phyloP scores from a whole-genome alignment of 23 tunicate species.

The Halocynthia roretzi region DNA sequence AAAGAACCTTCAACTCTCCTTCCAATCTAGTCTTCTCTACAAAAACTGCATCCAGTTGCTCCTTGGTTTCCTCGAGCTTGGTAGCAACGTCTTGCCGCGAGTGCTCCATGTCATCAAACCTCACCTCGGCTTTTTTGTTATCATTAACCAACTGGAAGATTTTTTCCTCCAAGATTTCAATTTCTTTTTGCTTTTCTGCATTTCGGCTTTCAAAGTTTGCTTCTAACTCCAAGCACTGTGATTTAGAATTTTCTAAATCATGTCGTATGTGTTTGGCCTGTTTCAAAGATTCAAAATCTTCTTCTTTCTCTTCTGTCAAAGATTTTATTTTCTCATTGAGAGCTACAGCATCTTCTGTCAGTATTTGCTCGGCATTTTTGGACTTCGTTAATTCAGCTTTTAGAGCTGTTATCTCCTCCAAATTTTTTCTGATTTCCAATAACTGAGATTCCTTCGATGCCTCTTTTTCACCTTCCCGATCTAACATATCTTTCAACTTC shows the following conservation, averaged over 20 bases:
- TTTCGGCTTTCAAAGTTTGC: not conserved
- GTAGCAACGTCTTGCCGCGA: not conserved
- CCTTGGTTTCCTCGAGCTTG: not conserved
- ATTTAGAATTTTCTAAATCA: constrained; percentile 1
- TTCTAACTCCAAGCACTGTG: not conserved
- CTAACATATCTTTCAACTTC: no score
- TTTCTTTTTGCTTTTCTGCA: not conserved
- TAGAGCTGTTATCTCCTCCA: no score
- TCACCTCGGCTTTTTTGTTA: not conserved
- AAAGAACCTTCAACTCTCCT: not conserved
- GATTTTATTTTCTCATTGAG: no score
- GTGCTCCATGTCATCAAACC: not conserved
- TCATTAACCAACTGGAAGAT: not conserved
- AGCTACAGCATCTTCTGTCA: no score
- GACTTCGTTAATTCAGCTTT: no score
- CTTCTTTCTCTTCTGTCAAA: not conserved
- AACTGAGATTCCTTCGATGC: no score
- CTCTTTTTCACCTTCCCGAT: no score
- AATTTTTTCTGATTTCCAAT: no score
- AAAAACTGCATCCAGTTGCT: not conserved
- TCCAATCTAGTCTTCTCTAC: not conserved
- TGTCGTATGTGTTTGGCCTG: not conserved
- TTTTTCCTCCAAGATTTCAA: constrained; percentile 4
- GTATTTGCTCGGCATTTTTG: no score
- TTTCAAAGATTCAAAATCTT: not conserved